These are phyloP conservation scores for Micromys minutus DNA, from an alignment of 2,113 vertebrate genomes.

Conservation along the genomic window DNA sequence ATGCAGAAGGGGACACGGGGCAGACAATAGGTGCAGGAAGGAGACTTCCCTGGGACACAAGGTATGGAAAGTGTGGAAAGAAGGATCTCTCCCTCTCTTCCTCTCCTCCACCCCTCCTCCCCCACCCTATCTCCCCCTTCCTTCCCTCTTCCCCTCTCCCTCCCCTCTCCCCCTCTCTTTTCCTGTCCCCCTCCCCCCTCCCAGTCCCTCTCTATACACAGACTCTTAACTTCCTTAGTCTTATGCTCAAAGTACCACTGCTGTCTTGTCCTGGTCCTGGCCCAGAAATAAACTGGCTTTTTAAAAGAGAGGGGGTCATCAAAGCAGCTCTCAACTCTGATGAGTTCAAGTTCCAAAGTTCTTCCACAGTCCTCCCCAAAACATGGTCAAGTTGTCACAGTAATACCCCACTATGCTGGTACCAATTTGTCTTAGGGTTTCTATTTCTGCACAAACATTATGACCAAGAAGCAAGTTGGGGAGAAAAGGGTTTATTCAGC, in stretches of 20 bases:
- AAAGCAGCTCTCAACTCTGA: neutral
- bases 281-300: neutral
- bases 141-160: too few species aligned
- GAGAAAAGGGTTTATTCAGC: too few species aligned
- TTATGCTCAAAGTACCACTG: neutral
- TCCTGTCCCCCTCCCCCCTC: too few species aligned
- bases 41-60: neutral
- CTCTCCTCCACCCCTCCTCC: too few species aligned
- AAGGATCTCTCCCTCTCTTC: neutral
- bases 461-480: too few species aligned
- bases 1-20: neutral
- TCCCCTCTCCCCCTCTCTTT: neutral
- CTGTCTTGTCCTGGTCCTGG: neutral
- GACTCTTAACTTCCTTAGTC: neutral
- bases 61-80: too few species aligned
- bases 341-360: neutral
- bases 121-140: too few species aligned
- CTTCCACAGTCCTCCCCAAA: too few species aligned
- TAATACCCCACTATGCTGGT: too few species aligned
- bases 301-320: neutral
- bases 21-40: neutral
- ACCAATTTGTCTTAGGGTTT: too few species aligned
- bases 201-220: neutral
- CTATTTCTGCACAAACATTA: too few species aligned
- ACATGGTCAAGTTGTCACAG: too few species aligned